These are phyloP conservation scores for Astropecten irregularis DNA, from an alignment of 53 echinoderm and acorn worm genomes.

Conservation along the genomic window DNA sequence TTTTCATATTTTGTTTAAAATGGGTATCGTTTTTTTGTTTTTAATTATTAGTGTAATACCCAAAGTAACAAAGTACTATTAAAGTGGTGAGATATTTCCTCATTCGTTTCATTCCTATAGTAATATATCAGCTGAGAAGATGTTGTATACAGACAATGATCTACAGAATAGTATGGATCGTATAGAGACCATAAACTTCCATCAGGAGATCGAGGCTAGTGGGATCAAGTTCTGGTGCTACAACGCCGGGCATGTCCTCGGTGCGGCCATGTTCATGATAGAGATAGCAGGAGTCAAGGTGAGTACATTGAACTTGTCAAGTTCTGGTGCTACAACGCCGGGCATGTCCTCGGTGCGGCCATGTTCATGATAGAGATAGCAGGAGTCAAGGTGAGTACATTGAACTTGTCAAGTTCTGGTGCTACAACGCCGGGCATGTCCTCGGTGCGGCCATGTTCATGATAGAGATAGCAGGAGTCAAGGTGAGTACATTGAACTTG, in stretches of 20 bases:
- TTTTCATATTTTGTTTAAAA: too few relatives aligned
- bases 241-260: slow-evolving; percentile 94
- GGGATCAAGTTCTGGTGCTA: slow-evolving; percentile 94
- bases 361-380: slow-evolving; percentile 41
- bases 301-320: too few relatives aligned
- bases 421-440: slow-evolving; percentile 96
- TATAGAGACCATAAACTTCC: slow-evolving; percentile 96
- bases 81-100: too few relatives aligned
- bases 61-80: too few relatives aligned
- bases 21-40: too few relatives aligned
- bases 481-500: too few relatives aligned
- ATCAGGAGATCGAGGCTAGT: slow-evolving; percentile 86
- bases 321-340: slow-evolving; percentile 96
- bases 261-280: slow-evolving; percentile 93
- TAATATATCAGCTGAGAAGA: slow-evolving; percentile 88
- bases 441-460: slow-evolving; percentile 92
- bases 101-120: slow-evolving; percentile 51
- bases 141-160: slow-evolving; percentile 87
- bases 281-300: slow-evolving; percentile 98
- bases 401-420: slow-evolving; percentile 94
- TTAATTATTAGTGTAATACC: too few relatives aligned
- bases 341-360: slow-evolving; percentile 90
- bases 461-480: slow-evolving; percentile 88
- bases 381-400: slow-evolving; percentile 3
- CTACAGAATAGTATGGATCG: slow-evolving; percentile 90